Evolutionary conservation across 2,797 vertebrate species (phyloP), one percentile per base, ranked within the genome.

Genomic region (Poecile montanus): DNA sequence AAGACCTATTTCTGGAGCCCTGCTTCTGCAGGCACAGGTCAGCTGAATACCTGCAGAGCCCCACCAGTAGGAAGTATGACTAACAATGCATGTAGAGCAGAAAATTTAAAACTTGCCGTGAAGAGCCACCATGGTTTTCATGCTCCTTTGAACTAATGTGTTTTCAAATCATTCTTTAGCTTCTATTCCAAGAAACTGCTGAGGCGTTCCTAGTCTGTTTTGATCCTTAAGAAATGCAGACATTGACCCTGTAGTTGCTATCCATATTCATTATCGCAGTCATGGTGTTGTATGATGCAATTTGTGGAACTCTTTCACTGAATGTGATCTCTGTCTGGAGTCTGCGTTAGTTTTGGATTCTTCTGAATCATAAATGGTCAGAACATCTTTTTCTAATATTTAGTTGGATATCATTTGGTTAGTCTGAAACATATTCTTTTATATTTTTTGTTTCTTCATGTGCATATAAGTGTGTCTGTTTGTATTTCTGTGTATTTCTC

Each of bases 321-420:
- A 97, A 92, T 97, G 86, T 97, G 96, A 97, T 97, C 96, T 96
- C 95, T 96, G 97, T 97, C 97, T 94, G 94, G 93, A 97, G 97
- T 95, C 95, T 97, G 94, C 93, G 83, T 97, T 97, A 96, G 96
- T 97, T 97, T 98, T 97, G 97, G 96, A 97, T 96, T 95, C 93
- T 93, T 96, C 88, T 96, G 97, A 93, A 94, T 94, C 95, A 80
- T 65, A 96, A 96, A 97, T 91, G 96, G 95, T 96, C 95, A 95
- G 94, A 90, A 96, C 97, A 95, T 94, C 91, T 97, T 97, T 98
- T 97, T 97, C 94, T 96, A 96, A 96, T 97, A 91, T 95, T 95
- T 74, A 74, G 81, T 92, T 97, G 97, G 97, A 95, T 94, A 66
- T 92, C 36, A 62, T 89, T 91, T 85, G 36, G 74, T 88, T 90